Percentiles rank a stretch among this genome's conserved stretches.
These are phyloP conservation scores for Erebia palarica DNA, from an alignment of 2,888 invertebrate genomes.

Conservation along the genomic window DNA sequence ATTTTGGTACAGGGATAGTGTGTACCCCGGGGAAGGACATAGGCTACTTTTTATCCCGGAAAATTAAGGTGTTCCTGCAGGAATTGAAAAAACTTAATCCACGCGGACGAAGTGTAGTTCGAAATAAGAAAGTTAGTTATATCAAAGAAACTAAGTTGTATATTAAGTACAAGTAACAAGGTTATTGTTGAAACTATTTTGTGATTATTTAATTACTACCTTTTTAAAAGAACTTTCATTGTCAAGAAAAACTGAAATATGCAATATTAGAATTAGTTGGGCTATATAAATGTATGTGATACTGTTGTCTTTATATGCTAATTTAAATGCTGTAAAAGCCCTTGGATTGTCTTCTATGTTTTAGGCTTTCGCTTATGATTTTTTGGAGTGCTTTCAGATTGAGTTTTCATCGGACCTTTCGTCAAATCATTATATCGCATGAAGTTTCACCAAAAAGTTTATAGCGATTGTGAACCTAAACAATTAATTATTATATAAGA, in stretches of 20 bases:
- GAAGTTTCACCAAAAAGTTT: not conserved
- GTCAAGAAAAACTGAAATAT: not conserved
- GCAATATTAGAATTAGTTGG: constrained; percentile 5
- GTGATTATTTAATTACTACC: not conserved
- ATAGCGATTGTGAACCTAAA: not conserved
- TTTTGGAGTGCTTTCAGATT: not conserved
- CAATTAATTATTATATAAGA: not conserved
- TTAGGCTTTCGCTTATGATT: not conserved
- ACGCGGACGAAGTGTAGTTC: too few relatives aligned
- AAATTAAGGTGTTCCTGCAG: too few relatives aligned
- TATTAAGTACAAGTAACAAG: not conserved
- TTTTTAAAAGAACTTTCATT: not conserved
- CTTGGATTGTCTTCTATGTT: constrained; percentile 8
- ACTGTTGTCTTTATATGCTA: not conserved
- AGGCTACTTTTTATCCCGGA: too few relatives aligned
- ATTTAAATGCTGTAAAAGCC: not conserved
- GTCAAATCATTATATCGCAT: not conserved
- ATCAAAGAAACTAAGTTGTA: not conserved
- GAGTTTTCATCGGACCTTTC: not conserved
- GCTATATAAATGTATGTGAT: not conserved
- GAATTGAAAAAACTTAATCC: too few relatives aligned
- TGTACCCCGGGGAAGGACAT: too few relatives aligned
- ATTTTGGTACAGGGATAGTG: too few relatives aligned
- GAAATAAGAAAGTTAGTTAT: too few relatives aligned
- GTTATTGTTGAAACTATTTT: not conserved